Conservation (phyloP, 2,113 vertebrate genomes). For the Calyptommatus sinebrachiatus region DNA sequence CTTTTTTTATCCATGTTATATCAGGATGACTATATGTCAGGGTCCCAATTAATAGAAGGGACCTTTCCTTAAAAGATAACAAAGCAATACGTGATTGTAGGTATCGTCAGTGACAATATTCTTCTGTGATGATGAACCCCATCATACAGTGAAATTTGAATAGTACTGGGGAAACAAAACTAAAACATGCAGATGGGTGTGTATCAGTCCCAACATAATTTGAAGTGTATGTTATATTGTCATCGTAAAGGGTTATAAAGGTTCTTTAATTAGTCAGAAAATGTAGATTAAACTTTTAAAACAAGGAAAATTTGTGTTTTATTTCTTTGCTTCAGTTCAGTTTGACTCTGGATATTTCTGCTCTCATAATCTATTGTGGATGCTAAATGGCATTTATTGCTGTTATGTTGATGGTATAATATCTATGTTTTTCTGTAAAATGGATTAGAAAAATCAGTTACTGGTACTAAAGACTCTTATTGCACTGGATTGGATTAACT, state of each 20-base stretch:
- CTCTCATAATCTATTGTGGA: neutral
- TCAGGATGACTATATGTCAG: neutral
- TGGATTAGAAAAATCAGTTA: neutral
- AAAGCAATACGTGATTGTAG: neutral
- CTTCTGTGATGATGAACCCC: neutral
- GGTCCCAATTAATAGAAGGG: neutral
- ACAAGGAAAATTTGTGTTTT: neutral
- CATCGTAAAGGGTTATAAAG: neutral
- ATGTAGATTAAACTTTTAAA: neutral
- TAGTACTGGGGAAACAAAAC: neutral
- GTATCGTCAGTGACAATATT: no score
- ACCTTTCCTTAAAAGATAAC: neutral
- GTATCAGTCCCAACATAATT: neutral
- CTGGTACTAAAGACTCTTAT: no score
- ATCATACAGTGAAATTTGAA: neutral
- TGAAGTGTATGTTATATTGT: neutral
- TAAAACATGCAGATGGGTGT: neutral
- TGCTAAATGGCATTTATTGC: neutral
- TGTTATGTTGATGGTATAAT: neutral
- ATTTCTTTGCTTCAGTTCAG: conserved; percentile 7
- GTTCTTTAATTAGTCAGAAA: neutral
- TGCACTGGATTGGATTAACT: neutral
- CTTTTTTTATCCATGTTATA: neutral
- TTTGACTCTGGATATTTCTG: neutral
- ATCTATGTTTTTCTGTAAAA: neutral